Evolutionary conservation across 2,888 invertebrate genomes (phyloP).

Genomic region (Aphodius granarius): DNA sequence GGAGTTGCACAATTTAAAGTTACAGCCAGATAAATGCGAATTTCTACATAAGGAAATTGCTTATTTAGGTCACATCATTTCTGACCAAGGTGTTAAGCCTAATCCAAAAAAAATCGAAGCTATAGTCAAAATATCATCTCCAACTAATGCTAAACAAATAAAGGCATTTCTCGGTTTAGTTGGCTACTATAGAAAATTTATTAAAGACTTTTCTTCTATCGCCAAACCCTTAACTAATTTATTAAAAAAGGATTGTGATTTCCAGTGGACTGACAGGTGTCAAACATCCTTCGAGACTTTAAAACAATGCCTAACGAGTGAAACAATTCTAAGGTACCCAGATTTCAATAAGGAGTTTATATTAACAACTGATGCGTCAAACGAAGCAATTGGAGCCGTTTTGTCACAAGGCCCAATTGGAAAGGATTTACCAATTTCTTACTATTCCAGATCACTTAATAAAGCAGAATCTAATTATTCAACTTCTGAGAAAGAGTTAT

Average conservation of each 20-base stretch:
- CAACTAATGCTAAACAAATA: slow-evolving; percentile 26
- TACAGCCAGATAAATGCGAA: slow-evolving; percentile 38
- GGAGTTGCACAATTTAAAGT: slow-evolving; percentile 29
- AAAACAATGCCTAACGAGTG: slow-evolving; percentile 22
- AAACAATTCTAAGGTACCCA: slow-evolving; percentile 26
- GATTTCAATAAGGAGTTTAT: slow-evolving; percentile 29
- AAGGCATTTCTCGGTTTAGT: slow-evolving; percentile 22
- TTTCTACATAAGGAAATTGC: slow-evolving; percentile 34
- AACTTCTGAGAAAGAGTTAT: no score
- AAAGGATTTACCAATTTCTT: no score
- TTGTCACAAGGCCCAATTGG: neutral
- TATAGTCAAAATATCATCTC: slow-evolving; percentile 26
- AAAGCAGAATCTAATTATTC: no score
- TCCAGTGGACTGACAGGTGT: neutral
- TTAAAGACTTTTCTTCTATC: slow-evolving; percentile 21
- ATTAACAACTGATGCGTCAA: slow-evolving; percentile 28
- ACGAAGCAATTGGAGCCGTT: slow-evolving; percentile 20
- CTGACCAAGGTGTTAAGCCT: slow-evolving; percentile 27
- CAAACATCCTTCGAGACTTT: neutral
- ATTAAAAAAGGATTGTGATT: neutral
- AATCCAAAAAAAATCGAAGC: no score
- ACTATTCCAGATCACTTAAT: no score
- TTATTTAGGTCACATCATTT: slow-evolving; percentile 36
- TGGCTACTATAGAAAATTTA: slow-evolving; percentile 22
- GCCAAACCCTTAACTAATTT: slow-evolving; percentile 19